A percentile compares a stretch with the other conserved stretches of the same genome.
These are phyloP conservation scores for Philopotamus ludificatus DNA, from an alignment of 1,140 invertebrate genomes.

Conservation along the genomic window DNA sequence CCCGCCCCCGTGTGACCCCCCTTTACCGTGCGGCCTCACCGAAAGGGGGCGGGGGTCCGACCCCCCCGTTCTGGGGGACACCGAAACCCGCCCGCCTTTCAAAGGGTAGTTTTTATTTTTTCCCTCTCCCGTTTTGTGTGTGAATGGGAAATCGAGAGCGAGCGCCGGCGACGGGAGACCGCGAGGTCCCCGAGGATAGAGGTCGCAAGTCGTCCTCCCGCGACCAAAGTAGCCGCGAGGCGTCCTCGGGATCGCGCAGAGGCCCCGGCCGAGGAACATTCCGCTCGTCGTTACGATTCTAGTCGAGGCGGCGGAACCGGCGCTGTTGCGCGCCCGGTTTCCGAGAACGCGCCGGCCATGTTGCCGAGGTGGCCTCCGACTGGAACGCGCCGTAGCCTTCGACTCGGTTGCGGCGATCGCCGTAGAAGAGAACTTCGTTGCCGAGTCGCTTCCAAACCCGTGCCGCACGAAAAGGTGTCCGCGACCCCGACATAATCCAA, in stretches of 20 bases:
- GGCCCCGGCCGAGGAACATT: conserved; percentile 1
- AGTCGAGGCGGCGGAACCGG: conserved; percentile 42
- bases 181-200: too few species aligned
- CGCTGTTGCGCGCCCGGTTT: conserved; percentile 41
- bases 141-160: conserved; percentile 37
- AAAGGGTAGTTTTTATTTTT: conserved; percentile 50
- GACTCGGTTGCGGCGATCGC: neutral
- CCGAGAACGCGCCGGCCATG: conserved; percentile 48
- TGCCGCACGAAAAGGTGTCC: neutral
- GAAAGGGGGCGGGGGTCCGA: conserved; percentile 23
- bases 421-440: neutral
- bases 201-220: neutral
- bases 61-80: conserved; percentile 38
- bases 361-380: conserved; percentile 42
- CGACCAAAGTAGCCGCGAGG: neutral
- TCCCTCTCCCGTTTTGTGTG: conserved; percentile 38
- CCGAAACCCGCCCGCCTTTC: conserved; percentile 48
- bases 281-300: conserved; percentile 34
- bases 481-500: neutral
- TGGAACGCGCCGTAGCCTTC: neutral
- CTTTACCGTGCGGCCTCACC: conserved; percentile 49
- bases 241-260: conserved; percentile 4
- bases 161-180: neutral
- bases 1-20: conserved; percentile 54
- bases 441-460: neutral